These are phyloP conservation scores for Melanostoma mellinum DNA, from an alignment of 2,888 invertebrate genomes.

Conservation along the genomic window DNA sequence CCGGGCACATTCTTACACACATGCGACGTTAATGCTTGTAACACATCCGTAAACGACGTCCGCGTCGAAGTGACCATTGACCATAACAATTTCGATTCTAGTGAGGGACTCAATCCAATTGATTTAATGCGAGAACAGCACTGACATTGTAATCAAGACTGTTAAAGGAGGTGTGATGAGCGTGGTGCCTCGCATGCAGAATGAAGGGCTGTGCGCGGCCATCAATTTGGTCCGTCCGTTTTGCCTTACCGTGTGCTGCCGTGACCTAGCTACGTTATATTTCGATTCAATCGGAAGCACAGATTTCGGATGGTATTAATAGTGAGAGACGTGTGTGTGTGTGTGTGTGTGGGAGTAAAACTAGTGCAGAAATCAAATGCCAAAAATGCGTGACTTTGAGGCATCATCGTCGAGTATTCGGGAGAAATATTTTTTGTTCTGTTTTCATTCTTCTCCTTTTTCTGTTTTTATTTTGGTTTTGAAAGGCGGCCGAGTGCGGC, in stretches of 20 bases:
- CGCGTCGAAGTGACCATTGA: constrained; percentile 60
- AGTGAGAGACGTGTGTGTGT: no score
- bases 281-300: constrained; percentile 53
- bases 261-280: constrained; percentile 22
- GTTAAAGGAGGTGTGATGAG: constrained; percentile 62
- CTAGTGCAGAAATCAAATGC: constrained; percentile 53
- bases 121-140: constrained; percentile 65
- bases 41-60: constrained; percentile 29
- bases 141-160: constrained; percentile 66
- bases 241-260: not conserved
- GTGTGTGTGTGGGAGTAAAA: not conserved
- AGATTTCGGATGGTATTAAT: constrained; percentile 10
- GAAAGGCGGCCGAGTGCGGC: constrained; percentile 22
- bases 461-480: not conserved
- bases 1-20: constrained; percentile 1
- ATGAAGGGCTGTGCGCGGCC: constrained; percentile 23
- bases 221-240: not conserved
- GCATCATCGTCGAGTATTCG: constrained; percentile 36
- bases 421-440: constrained; percentile 11
- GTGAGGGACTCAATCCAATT: constrained; percentile 40
- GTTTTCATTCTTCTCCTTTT: not conserved
- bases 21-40: constrained; percentile 24
- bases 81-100: constrained; percentile 53
- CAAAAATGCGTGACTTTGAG: constrained; percentile 66
- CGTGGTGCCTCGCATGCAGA: constrained; percentile 53